Evolutionary conservation across 2,888 invertebrate species (phyloP), one percentile per base, ranked within the genome.

Genomic region (Eretmocerus hayati): DNA sequence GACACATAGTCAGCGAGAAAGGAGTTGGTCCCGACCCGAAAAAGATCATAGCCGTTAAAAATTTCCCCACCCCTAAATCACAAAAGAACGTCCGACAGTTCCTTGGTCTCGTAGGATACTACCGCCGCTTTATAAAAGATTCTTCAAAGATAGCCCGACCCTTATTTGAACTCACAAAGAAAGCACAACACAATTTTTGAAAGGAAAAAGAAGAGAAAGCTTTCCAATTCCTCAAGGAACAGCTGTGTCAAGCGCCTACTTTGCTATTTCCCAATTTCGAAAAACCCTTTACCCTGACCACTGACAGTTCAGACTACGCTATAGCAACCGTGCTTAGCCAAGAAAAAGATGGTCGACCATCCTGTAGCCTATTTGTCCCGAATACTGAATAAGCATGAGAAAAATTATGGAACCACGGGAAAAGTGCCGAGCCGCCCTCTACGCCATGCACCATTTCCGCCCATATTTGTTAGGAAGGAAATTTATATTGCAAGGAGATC

Each of bases 1-100:
- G 50, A 2, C 42, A 46, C 16, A 32, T 38, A 1, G 33, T 50
- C 2, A 32, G 22, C 9, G 38, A 37, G 31, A 5, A 16, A n/a
- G 20, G 32, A 1, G 20, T 32, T n/a, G 20, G 33, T 16, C 33
- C 42, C 1, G 16, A 42, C 8, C 33, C 32, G 3, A 3, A 21
- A 8, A 20, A 21, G 15, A 19, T 41, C 15, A 30, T n/a, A 22
- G 22, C 20, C 2, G 23, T 41, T 2, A 21, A 40, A 13, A 36
- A 18, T 23, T 50, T 40, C 30, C 46, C 37, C 3, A 4, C 3
- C 11, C 46, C 39, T 1, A 21, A 37, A 22, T 13, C 5, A 11
- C 18, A 5, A 37, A 26, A 21, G 19, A 23, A 11, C 5, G n/a
- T 30, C 2, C 18, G 41, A 18, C 11, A 26, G 2, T 44, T 37